phyloP scores from a whole-genome alignment of 1,140 invertebrate species.

The Nomia melanderi region DNA sequence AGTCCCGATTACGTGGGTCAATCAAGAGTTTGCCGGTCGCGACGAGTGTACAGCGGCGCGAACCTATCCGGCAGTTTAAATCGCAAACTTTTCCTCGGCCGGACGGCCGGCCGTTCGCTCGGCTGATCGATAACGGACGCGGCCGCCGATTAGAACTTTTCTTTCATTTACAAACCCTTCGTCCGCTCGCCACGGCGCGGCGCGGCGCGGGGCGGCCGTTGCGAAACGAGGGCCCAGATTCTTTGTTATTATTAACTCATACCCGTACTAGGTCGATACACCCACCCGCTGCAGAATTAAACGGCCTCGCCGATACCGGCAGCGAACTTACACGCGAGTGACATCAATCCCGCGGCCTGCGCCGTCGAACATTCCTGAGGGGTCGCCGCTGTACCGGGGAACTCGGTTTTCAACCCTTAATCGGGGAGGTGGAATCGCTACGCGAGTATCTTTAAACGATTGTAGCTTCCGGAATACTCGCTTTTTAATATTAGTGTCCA shows the following conservation, averaged over 20 bases:
- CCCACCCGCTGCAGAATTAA: constrained; percentile 45
- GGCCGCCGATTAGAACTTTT: constrained; percentile 62
- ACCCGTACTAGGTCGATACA: constrained; percentile 57
- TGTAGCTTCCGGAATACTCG: too few species aligned
- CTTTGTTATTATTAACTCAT: constrained; percentile 63
- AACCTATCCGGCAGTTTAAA: constrained; percentile 53
- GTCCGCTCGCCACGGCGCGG: constrained; percentile 2
- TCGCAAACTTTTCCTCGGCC: constrained; percentile 44
- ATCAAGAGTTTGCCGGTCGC: constrained; percentile 9
- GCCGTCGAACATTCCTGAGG: constrained; percentile 14
- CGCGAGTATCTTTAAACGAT: too few species aligned
- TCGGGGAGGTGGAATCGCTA: too few species aligned
- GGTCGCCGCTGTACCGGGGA: not conserved
- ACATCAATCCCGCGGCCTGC: constrained; percentile 21
- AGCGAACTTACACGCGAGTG: constrained; percentile 44
- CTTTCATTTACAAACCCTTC: constrained; percentile 61
- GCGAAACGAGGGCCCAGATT: constrained; percentile 53
- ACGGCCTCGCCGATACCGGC: constrained; percentile 16
- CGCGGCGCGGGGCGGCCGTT: constrained; percentile 37
- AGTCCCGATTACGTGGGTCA: constrained; percentile 14
- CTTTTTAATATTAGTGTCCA: too few species aligned
- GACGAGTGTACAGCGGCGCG: constrained; percentile 23
- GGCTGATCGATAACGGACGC: constrained; percentile 47
- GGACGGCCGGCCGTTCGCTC: too few species aligned
- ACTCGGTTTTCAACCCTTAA: not conserved